A percentile compares a stretch with the other conserved stretches of the same genome.
Evolutionary conservation across 2,888 invertebrate genomes (phyloP).

Genomic region (Apamea monoglypha): DNA sequence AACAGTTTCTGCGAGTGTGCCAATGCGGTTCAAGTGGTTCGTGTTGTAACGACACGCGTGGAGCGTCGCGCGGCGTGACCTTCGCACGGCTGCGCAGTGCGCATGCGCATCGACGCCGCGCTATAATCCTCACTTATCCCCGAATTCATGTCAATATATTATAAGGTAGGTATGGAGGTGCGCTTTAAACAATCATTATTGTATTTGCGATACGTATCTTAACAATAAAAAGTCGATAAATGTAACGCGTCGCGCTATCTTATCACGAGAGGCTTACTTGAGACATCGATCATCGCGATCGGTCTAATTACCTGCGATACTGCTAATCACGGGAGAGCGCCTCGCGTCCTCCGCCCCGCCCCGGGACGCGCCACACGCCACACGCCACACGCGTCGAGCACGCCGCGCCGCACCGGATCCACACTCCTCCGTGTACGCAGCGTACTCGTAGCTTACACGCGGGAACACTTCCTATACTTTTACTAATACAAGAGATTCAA

Average conservation of each 20-base stretch:
- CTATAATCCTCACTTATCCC: constrained; percentile 67
- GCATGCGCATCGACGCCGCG: constrained; percentile 21
- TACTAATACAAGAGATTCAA: not conserved
- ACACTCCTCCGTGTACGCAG: no score
- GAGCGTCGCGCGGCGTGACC: constrained; percentile 30
- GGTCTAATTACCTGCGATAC: constrained; percentile 83
- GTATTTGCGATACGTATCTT: constrained; percentile 76
- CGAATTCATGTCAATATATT: constrained; percentile 68
- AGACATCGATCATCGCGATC: constrained; percentile 89
- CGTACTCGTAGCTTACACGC: not conserved
- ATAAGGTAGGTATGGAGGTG: constrained; percentile 59
- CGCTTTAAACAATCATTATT: constrained; percentile 69
- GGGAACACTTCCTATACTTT: not conserved
- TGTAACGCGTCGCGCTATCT: constrained; percentile 77
- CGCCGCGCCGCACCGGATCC: not conserved
- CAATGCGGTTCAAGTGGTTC: not conserved
- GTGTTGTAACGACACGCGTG: not conserved
- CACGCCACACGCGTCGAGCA: not conserved
- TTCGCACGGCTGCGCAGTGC: constrained; percentile 26
- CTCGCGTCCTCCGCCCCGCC: constrained; percentile 13
- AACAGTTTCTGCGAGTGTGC: no score
- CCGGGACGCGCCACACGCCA: not conserved
- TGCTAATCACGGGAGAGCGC: constrained; percentile 58
- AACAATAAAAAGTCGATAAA: constrained; percentile 81
- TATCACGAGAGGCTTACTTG: constrained; percentile 80